Percentiles rank a stretch among this genome's conserved stretches.
phyloP scores from a whole-genome alignment of 2,113 vertebrate species.

The Oncorhynchus kisutch region DNA sequence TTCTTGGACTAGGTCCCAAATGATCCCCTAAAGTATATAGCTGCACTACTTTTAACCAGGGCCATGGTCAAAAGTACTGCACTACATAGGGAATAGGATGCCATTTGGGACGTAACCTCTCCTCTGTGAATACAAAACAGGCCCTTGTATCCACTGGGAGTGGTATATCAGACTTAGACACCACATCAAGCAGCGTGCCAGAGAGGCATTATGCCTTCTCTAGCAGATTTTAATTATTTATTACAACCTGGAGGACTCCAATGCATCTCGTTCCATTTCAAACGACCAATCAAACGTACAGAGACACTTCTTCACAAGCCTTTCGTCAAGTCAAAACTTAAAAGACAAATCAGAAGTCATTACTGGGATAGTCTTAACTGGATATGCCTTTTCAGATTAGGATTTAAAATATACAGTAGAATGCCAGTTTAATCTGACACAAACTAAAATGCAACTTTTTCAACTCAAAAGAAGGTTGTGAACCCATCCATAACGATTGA shows the following conservation, averaged over 20 bases:
- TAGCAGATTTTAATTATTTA: not conserved
- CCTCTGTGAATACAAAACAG: conserved; percentile 16
- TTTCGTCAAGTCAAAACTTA: not conserved
- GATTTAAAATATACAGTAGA: not conserved
- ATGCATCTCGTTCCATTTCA: conserved; percentile 1
- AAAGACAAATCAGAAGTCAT: not conserved
- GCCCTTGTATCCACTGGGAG: conserved; percentile 9
- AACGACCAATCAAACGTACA: not conserved
- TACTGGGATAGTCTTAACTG: not conserved
- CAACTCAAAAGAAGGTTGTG: not conserved
- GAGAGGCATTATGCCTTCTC: not conserved
- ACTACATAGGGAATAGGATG: too few species aligned
- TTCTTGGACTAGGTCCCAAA: too few species aligned
- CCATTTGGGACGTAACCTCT: too few species aligned
- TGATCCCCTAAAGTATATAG: too few species aligned
- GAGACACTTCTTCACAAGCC: not conserved
- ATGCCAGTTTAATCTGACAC: not conserved
- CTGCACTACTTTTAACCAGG: too few species aligned
- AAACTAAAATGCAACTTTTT: not conserved
- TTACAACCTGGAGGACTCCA: not conserved
- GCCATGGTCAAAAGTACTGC: too few species aligned
- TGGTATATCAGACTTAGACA: not conserved
- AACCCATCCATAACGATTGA: not conserved
- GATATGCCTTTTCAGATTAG: not conserved
- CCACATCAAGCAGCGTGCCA: not conserved